Conservation (phyloP, 2,888 invertebrate genomes). For the Leptinotarsa juncta region DNA sequence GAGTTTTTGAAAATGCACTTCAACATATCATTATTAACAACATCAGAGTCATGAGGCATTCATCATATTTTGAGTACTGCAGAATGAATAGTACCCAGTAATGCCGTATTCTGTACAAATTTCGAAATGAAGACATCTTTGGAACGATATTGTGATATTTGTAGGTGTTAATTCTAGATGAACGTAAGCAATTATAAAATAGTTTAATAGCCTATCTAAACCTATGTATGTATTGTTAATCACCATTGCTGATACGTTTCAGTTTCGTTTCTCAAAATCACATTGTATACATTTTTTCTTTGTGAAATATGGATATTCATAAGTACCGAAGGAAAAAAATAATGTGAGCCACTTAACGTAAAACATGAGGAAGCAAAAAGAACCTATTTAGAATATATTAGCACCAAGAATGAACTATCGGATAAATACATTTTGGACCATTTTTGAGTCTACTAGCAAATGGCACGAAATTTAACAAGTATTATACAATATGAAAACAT, state of each 20-base stretch:
- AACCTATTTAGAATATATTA: constrained; percentile 47
- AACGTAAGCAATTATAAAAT: constrained; percentile 56
- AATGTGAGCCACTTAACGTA: background rate
- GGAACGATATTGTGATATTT: constrained; percentile 34
- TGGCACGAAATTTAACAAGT: constrained; percentile 63
- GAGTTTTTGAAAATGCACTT: constrained; percentile 67
- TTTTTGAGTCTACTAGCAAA: constrained; percentile 49
- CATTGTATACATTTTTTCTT: constrained; percentile 53
- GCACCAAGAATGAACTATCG: constrained; percentile 54
- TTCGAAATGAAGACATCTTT: constrained; percentile 41
- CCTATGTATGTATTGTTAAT: constrained; percentile 61
- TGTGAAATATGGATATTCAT: constrained; percentile 40
- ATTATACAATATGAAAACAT: constrained; percentile 57
- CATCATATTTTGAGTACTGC: constrained; percentile 21
- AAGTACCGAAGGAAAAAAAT: constrained; percentile 36
- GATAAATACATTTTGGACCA: too few relatives aligned
- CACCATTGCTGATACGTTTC: constrained; percentile 67
- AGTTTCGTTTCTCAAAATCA: constrained; percentile 65
- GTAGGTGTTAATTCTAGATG: constrained; percentile 48
- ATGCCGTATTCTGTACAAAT: background rate
- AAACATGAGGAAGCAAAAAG: constrained; percentile 27
- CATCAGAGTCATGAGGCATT: constrained; percentile 33
- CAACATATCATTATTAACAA: constrained; percentile 59
- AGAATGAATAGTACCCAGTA: constrained; percentile 7
- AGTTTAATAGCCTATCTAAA: constrained; percentile 41